A percentile compares a stretch with the other conserved stretches of the same genome.
Evolutionary conservation across 2,113 vertebrate genomes (phyloP).

Genomic region (Sapayoa aenigma): DNA sequence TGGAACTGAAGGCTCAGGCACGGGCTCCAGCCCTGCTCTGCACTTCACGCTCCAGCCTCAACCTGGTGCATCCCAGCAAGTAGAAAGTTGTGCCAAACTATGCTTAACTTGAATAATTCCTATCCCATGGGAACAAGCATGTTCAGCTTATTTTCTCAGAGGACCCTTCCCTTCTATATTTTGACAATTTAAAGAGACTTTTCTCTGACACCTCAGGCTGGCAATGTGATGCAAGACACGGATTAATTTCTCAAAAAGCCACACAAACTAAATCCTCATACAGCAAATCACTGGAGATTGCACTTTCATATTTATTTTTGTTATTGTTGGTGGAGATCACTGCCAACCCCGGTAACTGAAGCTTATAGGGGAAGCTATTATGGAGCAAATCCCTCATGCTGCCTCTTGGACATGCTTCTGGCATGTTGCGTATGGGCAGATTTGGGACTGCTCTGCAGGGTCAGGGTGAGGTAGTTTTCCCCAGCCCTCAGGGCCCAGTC

Average conservation of each 20-base stretch:
- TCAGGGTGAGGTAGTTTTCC: not conserved
- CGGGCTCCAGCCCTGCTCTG: not conserved
- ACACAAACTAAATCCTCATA: constrained; percentile 26
- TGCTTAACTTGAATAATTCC: not conserved
- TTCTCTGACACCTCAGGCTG: constrained; percentile 46
- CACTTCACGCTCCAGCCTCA: not conserved
- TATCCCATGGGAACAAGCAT: not conserved
- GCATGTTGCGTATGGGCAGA: not conserved
- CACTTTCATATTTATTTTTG: constrained; percentile 57
- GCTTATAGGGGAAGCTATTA: constrained; percentile 13
- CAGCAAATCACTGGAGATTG: not conserved
- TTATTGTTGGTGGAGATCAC: constrained; percentile 49
- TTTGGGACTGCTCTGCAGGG: constrained; percentile 14
- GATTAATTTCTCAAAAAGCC: constrained; percentile 52
- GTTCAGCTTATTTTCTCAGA: constrained; percentile 6
- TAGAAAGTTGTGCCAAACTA: not conserved
- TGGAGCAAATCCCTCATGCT: constrained; percentile 32
- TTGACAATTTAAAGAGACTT: constrained; percentile 52
- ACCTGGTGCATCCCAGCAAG: not conserved
- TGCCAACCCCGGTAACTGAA: constrained; percentile 40
- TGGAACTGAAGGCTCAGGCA: not conserved
- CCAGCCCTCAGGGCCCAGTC: not conserved
- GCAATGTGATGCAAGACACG: not conserved
- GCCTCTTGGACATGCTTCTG: constrained; percentile 53
- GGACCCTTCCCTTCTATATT: not conserved